Conservation (phyloP, 2,797 vertebrate genomes). For the Sebastes oblongus region DNA sequence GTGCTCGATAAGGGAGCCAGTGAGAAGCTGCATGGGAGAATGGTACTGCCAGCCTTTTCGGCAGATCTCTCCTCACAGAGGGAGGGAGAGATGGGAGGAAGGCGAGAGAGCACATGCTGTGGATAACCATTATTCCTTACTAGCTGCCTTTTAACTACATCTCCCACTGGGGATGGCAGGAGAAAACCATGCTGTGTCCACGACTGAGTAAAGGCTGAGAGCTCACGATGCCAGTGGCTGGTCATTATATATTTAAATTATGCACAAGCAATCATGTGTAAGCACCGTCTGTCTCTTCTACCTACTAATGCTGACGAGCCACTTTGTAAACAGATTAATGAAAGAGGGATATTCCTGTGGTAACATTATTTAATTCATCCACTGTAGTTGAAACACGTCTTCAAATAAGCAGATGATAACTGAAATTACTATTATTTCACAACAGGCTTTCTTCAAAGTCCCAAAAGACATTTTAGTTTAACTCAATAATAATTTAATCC, state of each 20-base stretch:
- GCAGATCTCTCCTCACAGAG: slow-evolving; percentile 48
- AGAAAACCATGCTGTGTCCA: slow-evolving; percentile 27
- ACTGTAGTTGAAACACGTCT: neutral
- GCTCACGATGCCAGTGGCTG: neutral
- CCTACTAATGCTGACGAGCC: neutral
- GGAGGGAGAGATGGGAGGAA: slow-evolving; percentile 38
- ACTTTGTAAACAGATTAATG: slow-evolving; percentile 29
- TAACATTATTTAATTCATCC: neutral
- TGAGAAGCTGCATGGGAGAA: slow-evolving; percentile 33
- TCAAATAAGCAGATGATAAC: too few species aligned
- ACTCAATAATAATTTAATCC: neutral
- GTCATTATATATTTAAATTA: slow-evolving; percentile 44
- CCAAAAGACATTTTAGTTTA: neutral
- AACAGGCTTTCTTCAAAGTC: neutral
- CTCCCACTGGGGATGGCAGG: slow-evolving; percentile 44
- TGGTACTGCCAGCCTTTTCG: slow-evolving; percentile 47
- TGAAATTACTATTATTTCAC: too few species aligned
- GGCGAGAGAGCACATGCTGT: slow-evolving; percentile 39
- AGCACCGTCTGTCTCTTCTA: slow-evolving; percentile 1
- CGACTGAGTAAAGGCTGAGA: neutral
- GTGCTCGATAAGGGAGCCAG: slow-evolving; percentile 54
- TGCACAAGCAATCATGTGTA: slow-evolving; percentile 8
- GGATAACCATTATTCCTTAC: slow-evolving; percentile 44
- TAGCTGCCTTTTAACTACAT: slow-evolving; percentile 51
- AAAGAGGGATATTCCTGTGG: neutral